Evolutionary conservation across 2,888 invertebrate genomes (phyloP).

Genomic region (Molanna angustata): DNA sequence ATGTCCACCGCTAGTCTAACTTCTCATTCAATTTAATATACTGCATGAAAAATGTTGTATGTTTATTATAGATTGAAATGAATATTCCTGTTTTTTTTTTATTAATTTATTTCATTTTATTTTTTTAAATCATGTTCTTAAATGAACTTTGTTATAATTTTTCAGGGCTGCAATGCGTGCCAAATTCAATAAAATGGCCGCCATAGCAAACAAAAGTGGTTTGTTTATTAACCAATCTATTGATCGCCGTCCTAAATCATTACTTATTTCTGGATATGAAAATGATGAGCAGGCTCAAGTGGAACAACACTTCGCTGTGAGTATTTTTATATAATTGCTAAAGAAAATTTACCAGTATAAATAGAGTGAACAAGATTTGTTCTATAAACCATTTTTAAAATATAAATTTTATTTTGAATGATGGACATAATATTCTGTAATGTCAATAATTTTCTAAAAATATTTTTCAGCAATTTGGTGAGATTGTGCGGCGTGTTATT

Average conservation of each 20-base stretch:
- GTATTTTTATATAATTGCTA: too few relatives aligned
- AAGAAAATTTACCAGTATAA: too few relatives aligned
- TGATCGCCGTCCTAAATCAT: conserved; percentile 83
- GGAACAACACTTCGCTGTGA: conserved; percentile 80
- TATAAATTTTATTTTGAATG: too few relatives aligned
- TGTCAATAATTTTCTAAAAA: background rate
- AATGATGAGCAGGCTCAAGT: conserved; percentile 79
- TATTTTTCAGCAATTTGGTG: conserved; percentile 73
- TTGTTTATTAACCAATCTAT: conserved; percentile 61
- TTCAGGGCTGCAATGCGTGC: conserved; percentile 20
- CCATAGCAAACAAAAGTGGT: conserved; percentile 12
- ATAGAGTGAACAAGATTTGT: too few relatives aligned
- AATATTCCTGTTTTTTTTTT: background rate
- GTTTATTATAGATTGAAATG: background rate
- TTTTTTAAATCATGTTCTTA: conserved; percentile 1
- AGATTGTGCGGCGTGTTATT: conserved; percentile 73
- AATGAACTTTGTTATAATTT: background rate
- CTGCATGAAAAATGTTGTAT: too few relatives aligned
- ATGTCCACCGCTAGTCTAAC: too few relatives aligned
- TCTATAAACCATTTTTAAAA: too few relatives aligned
- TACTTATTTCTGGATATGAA: conserved; percentile 85
- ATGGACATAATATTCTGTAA: too few relatives aligned
- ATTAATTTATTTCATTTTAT: too few relatives aligned
- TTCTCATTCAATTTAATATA: too few relatives aligned
- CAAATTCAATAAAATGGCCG: conserved; percentile 24